Conservation (phyloP, 1,140 invertebrate species). For the Leptinotarsa lineolata region DNA sequence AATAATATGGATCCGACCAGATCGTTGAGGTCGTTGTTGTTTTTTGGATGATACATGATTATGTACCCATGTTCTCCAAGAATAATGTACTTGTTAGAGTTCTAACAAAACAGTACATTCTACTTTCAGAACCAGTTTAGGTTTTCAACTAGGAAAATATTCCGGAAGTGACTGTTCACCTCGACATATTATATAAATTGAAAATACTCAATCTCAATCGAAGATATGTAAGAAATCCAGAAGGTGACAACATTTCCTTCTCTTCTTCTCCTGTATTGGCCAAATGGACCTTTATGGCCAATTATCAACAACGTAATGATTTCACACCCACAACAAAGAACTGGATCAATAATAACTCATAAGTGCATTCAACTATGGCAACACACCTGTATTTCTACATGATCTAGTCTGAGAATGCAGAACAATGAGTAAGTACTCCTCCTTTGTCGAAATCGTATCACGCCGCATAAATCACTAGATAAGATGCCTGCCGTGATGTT, state of each 20-base stretch:
- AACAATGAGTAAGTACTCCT: background rate
- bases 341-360: background rate
- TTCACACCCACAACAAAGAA: background rate
- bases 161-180: background rate
- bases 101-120: too few species aligned
- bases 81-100: too few species aligned
- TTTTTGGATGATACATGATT: too few species aligned
- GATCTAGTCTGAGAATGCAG: constrained; percentile 5
- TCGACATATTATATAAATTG: background rate
- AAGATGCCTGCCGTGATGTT: background rate
- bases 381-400: constrained; percentile 3
- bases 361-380: constrained; percentile 5
- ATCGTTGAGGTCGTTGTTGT: too few species aligned
- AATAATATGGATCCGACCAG: too few species aligned
- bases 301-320: background rate
- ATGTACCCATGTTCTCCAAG: too few species aligned
- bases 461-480: background rate
- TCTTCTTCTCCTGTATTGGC: background rate
- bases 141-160: background rate
- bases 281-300: background rate
- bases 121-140: too few species aligned
- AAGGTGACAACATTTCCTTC: background rate
- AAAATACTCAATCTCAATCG: too few species aligned
- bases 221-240: background rate
- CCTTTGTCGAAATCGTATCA: background rate